A percentile compares a stretch with the other conserved stretches of the same genome.
These are phyloP conservation scores for Phycodurus eques DNA, from an alignment of 2,113 vertebrate genomes.

Conservation along the genomic window DNA sequence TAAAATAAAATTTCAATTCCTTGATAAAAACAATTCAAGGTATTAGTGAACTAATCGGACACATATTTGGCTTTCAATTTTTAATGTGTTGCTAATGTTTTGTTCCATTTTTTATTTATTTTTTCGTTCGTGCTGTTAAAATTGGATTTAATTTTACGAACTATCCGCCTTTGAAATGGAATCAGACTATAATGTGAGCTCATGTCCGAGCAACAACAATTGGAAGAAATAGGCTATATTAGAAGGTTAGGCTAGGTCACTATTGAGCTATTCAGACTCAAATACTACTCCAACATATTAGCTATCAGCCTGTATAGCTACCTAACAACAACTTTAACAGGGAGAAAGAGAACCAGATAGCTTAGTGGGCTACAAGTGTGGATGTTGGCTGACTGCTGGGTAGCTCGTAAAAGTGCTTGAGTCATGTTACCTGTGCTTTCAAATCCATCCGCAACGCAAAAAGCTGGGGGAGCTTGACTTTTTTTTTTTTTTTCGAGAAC, in stretches of 20 bases:
- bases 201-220: not conserved
- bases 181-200: not conserved
- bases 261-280: not conserved
- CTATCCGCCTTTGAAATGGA: too few species aligned
- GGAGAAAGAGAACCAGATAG: constrained; percentile 24
- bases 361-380: constrained; percentile 23
- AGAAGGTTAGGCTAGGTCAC: not conserved
- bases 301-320: constrained; percentile 7
- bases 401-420: constrained; percentile 58
- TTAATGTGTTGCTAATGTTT: too few species aligned
- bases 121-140: too few species aligned
- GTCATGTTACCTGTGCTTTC: constrained; percentile 55
- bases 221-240: not conserved
- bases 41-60: too few species aligned
- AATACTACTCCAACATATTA: not conserved
- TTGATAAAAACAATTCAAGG: too few species aligned
- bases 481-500: constrained; percentile 8
- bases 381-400: constrained; percentile 56
- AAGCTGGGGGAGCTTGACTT: constrained; percentile 12
- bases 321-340: constrained; percentile 9
- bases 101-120: too few species aligned
- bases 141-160: too few species aligned
- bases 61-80: too few species aligned
- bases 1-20: too few species aligned
- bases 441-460: constrained; percentile 28